phyloP scores from a whole-genome alignment of 2,797 vertebrate genomes.

The Argyrosomus regius region DNA sequence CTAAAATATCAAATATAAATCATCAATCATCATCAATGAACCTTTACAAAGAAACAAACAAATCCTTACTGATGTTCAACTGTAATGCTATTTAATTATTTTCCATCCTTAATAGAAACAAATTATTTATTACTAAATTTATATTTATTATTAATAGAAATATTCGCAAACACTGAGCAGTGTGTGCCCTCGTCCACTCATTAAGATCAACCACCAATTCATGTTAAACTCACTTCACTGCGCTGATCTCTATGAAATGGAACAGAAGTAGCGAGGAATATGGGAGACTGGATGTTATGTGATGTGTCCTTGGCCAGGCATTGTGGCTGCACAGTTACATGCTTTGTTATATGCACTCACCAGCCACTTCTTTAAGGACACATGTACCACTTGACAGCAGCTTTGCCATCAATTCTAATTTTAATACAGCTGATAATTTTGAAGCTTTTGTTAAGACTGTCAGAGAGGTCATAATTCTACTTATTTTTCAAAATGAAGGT shows the following conservation, averaged over 20 bases:
- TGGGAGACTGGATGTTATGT: background rate
- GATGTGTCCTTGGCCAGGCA: slow-evolving; percentile 9
- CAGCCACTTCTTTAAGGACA: no score
- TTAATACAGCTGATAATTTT: no score
- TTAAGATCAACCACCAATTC: background rate
- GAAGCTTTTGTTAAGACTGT: no score
- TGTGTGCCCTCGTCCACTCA: no score
- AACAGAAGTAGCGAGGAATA: background rate
- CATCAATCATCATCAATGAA: background rate
- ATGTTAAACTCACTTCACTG: background rate
- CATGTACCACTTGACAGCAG: no score
- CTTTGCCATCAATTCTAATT: no score
- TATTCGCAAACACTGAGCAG: background rate
- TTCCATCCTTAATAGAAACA: background rate
- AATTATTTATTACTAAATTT: no score
- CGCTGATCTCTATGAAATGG: background rate
- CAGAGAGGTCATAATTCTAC: no score
- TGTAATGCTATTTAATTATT: background rate
- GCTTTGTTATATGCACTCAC: background rate
- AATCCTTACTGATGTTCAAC: background rate
- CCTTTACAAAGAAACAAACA: background rate
- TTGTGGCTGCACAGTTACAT: background rate
- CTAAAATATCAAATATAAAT: background rate
- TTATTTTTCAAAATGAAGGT: no score
- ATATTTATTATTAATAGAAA: no score